Evolutionary conservation across 2,888 invertebrate genomes (phyloP), one percentile per base, ranked within the genome.

Genomic region (Salpingus planirostris): DNA sequence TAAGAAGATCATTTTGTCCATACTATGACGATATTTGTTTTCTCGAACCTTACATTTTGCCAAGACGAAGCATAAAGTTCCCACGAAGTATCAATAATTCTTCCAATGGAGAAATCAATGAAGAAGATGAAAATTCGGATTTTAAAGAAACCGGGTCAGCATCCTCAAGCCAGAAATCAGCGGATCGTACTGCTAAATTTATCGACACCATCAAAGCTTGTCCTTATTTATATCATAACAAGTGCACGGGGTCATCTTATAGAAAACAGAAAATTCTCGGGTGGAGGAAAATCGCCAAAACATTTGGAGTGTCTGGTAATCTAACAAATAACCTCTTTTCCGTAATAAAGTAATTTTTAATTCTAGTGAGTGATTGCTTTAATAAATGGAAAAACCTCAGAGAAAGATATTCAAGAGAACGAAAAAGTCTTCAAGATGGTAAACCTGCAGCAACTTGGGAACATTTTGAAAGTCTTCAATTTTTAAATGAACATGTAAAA

Each of bases 371-470:
- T 18, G 47, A 46, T 22, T 44, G 47, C 35, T 36, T 38, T 21
- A 26, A 30, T 3, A 39, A 37, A 2, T 66, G 66, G 65, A 64
- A 62, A 1, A 62, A 59, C 2, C 39, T 66, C 5, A 50, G 66
- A 2, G 66, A 66, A 40, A 57, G 63, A 5, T 66, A 65, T 38
- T 59, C 61, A 0, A 53, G 64, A 2, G 66, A 66, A 33, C 44
- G 65, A 1, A 62, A 64, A 27, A 54, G 55, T 11, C 28, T 27
- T 7, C 29, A 33, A 3, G 29, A 36, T 12, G 36, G 36, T 8
- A 29, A 31, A 7, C 31, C 35, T 13, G 38, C 28, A 23, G 44
- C 38, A 11, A 38, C 35, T 12, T 51, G 51, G 51, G 37, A 40
- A 22, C 43, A 42, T 23, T 50, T 37, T 24, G 43, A 49, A 3